Conservation (phyloP, 2,888 invertebrate species). For the Dolichomitus sp. region DNA sequence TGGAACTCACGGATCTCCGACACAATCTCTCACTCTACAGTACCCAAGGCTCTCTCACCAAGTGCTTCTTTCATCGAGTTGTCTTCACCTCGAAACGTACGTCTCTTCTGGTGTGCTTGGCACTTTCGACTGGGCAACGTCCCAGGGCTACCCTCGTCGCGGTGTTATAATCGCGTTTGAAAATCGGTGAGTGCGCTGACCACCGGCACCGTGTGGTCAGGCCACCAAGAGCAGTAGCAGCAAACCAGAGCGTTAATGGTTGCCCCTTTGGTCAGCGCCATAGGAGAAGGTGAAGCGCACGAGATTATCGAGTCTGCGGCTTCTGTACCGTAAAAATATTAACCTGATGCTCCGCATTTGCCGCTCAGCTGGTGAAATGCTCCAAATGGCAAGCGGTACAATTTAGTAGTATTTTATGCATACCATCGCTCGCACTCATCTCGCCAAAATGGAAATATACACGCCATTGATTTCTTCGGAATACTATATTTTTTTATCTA, state of each 20-base stretch:
- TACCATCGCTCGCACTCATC: constrained; percentile 2
- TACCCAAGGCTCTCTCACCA: constrained; percentile 14
- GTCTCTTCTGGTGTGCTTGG: constrained; percentile 38
- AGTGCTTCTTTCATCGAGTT: constrained; percentile 43
- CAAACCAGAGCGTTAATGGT: constrained; percentile 58
- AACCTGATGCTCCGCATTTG: constrained; percentile 22
- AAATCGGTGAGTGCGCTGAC: constrained; percentile 45
- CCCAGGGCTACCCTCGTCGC: constrained; percentile 42
- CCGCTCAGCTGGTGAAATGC: constrained; percentile 17
- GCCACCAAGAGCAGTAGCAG: constrained; percentile 33
- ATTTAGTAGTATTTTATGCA: constrained; percentile 5
- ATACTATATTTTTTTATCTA: not conserved
- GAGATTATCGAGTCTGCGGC: constrained; percentile 60
- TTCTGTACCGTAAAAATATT: constrained; percentile 52
- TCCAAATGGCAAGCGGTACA: not conserved
- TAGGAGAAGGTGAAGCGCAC: constrained; percentile 11
- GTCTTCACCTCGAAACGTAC: constrained; percentile 43
- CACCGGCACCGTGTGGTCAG: constrained; percentile 46
- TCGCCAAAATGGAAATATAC: not conserved
- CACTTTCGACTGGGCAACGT: constrained; percentile 39
- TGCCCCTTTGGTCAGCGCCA: constrained; percentile 17
- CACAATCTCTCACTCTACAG: constrained; percentile 51
- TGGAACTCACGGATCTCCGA: constrained; percentile 53
- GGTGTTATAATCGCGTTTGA: constrained; percentile 56
- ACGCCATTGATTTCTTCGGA: not conserved